Conservation (phyloP, 2,888 invertebrate species). For the Spodoptera picta region DNA sequence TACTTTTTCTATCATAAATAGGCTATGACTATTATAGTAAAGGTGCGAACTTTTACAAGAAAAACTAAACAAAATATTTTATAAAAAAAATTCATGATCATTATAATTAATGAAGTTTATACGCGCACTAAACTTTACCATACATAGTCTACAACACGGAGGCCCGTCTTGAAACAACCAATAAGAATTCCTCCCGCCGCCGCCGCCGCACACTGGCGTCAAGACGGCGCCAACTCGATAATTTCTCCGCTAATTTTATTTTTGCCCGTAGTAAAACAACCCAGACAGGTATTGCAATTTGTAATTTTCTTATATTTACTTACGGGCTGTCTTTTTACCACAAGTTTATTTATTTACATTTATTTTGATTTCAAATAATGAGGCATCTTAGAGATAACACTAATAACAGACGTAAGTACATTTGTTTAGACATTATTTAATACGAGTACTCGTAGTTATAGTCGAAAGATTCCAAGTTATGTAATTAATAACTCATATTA, state of each 20-base stretch:
- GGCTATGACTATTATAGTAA: not conserved
- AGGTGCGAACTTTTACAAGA: not conserved
- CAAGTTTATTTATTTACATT: too few relatives aligned
- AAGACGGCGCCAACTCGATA: constrained; percentile 66
- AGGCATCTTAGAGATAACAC: too few relatives aligned
- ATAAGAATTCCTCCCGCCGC: constrained; percentile 66
- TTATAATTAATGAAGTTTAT: not conserved
- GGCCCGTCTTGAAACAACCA: constrained; percentile 72
- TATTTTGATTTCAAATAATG: too few relatives aligned
- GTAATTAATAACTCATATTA: not conserved
- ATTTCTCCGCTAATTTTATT: constrained; percentile 44
- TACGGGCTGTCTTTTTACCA: not conserved
- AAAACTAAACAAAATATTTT: too few relatives aligned
- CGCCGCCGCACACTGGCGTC: constrained; percentile 64
- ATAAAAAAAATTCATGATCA: not conserved
- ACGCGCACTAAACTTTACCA: constrained; percentile 16
- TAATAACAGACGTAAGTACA: too few relatives aligned
- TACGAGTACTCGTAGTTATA: too few relatives aligned
- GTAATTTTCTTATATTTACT: not conserved
- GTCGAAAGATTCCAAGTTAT: not conserved
- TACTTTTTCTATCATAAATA: constrained; percentile 12
- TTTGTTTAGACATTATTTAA: too few relatives aligned
- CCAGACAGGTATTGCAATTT: constrained; percentile 6
- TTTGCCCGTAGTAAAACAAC: constrained; percentile 21
- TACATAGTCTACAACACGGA: constrained; percentile 53